Evolutionary conservation across 2,113 vertebrate genomes (phyloP).

Genomic region (Elgaria multicarinata): DNA sequence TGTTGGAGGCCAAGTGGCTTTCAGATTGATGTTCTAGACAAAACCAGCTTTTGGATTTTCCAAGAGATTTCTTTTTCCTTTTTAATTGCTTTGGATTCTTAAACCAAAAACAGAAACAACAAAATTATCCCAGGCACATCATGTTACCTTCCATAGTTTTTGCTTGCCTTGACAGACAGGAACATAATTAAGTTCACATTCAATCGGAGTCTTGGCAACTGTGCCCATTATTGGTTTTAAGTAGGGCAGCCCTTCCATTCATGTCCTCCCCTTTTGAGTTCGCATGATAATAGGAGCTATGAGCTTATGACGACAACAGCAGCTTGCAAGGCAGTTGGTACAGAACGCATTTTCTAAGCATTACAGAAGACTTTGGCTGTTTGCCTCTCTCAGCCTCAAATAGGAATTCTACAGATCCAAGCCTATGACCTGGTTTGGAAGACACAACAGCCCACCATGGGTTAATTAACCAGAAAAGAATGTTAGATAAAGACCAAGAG

Average conservation of each 20-base stretch:
- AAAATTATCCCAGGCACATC: background rate
- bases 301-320: background rate
- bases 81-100: background rate
- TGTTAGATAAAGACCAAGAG: conserved; percentile 28
- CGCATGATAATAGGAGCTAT: background rate
- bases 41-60: background rate
- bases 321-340: background rate
- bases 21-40: background rate
- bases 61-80: background rate
- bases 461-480: background rate
- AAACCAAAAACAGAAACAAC: background rate
- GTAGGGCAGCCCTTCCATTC: background rate
- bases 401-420: conserved; percentile 10
- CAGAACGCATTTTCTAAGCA: accelerated
- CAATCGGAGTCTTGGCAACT: background rate
- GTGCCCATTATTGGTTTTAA: background rate
- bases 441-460: too few species aligned
- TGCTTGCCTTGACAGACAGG: background rate
- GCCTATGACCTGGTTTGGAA: background rate
- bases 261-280: background rate
- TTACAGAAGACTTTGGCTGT: conserved; percentile 1
- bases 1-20: background rate
- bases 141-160: accelerated
- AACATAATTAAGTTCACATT: background rate
- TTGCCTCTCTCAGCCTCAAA: background rate